Base-by-base conservation (phyloP, 2,888 invertebrate species). In the Lasioglossum pauxillum region DNA sequence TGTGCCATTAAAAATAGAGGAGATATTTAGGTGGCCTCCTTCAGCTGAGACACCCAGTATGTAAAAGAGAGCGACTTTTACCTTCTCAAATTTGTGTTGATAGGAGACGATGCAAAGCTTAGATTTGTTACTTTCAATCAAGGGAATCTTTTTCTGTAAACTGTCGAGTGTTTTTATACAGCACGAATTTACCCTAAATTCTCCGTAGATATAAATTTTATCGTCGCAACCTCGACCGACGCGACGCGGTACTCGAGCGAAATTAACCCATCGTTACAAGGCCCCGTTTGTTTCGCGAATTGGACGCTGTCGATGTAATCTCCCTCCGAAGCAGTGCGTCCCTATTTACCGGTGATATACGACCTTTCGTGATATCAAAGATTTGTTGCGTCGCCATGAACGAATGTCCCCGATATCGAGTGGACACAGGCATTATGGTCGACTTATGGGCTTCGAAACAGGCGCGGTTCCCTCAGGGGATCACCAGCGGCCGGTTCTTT, bases 401-500 rank as follows among this genome's bases (percentile, higher is more conserved):
- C 60, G 74, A 31, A 75, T 35, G 73, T 77, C 46, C 87, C 78
- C 73, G 90, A 84, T 85, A 85, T 85, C 82, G 85, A 88, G 77
- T 82, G 60, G 78, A 71, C 38, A 74, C 82, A 81, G 80, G 77
- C 80, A 91, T 91, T 89, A 91, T 83, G 83, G 78, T 77, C 82
- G 86, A 89, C 80, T 91, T 88, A 87, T 82, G 72, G 85, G 81
- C 78, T 71, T 31, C 35, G 78, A 85, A 88, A 90, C 85, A 92
- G 92, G 92, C 87, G 91, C 87, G 92, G 91, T 90, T 86, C 69
- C 57, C 81, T 82, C 83, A 86, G 88, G 89, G 90, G 91, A 86
- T 89, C 83, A 81, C 81, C 79, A 75, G 19, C 69, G 74, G 60
- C 14, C 31, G 38, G 73, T 81, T 79, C 67, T 72, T 72, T 71